These are phyloP conservation scores for Bradysia coprophila DNA, from an alignment of 1,140 invertebrate species.

Conservation along the genomic window DNA sequence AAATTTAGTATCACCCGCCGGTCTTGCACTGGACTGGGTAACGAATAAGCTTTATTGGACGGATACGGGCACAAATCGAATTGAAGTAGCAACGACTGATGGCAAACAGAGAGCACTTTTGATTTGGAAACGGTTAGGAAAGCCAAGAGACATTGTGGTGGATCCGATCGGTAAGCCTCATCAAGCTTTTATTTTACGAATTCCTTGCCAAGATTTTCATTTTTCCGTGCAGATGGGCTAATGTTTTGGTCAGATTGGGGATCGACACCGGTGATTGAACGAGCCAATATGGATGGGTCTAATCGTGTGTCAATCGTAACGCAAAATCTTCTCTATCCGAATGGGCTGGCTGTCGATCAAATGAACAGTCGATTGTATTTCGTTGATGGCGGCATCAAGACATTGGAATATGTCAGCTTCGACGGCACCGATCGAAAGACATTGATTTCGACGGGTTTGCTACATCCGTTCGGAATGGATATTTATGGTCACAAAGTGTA, in stretches of 20 bases:
- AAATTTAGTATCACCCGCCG: slow-evolving; percentile 41
- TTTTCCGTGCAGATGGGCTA: slow-evolving; percentile 31
- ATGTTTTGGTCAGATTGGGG: slow-evolving; percentile 91
- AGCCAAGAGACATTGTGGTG: slow-evolving; percentile 68
- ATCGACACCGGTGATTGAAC: slow-evolving; percentile 57
- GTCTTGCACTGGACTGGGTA: slow-evolving; percentile 70
- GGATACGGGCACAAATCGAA: slow-evolving; percentile 58
- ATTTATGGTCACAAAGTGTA: slow-evolving; percentile 70
- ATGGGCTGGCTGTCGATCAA: slow-evolving; percentile 64
- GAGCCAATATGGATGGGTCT: slow-evolving; percentile 73
- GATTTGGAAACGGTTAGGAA: slow-evolving; percentile 61
- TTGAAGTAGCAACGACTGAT: slow-evolving; percentile 64
- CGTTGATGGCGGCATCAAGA: slow-evolving; percentile 62
- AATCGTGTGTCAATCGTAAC: slow-evolving; percentile 42
- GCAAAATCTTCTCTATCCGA: slow-evolving; percentile 58
- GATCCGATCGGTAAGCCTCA: slow-evolving; percentile 42
- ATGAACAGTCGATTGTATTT: slow-evolving; percentile 50
- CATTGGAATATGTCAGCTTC: slow-evolving; percentile 63
- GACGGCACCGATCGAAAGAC: slow-evolving; percentile 55
- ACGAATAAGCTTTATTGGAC: slow-evolving; percentile 81
- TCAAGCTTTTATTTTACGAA: background rate
- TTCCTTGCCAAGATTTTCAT: background rate
- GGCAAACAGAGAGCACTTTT: slow-evolving; percentile 56
- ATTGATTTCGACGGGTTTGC: slow-evolving; percentile 31
- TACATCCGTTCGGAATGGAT: slow-evolving; percentile 72